A percentile compares a stretch with the other conserved stretches of the same genome.
Evolutionary conservation across 2,888 invertebrate genomes (phyloP).

Genomic region (Altica lythri): DNA sequence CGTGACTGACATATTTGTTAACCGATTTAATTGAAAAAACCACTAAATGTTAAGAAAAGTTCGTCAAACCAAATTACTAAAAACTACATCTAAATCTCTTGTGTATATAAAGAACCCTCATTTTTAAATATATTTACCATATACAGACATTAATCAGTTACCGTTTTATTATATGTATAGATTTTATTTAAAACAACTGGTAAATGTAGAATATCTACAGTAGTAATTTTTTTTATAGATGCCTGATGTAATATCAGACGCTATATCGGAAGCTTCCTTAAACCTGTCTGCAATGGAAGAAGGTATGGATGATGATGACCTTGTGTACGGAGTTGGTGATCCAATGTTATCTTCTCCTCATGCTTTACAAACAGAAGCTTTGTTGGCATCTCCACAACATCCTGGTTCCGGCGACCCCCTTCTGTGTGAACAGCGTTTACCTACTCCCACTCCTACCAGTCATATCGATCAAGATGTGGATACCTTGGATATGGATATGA

Average conservation of each 20-base stretch:
- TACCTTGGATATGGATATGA: conserved; percentile 62
- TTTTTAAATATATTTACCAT: too few species aligned
- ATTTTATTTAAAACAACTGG: too few species aligned
- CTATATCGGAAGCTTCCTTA: conserved; percentile 58
- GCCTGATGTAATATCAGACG: conserved; percentile 58
- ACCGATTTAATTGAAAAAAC: too few species aligned
- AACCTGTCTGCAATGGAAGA: conserved; percentile 69
- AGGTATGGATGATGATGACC: conserved; percentile 59
- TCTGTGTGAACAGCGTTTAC: conserved; percentile 58
- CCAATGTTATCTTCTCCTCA: conserved; percentile 60
- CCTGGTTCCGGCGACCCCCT: conserved; percentile 67
- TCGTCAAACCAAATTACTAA: too few species aligned
- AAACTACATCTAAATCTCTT: too few species aligned
- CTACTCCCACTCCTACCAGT: conserved; percentile 58
- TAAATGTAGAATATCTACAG: too few species aligned
- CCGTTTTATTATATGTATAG: too few species aligned
- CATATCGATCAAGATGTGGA: conserved; percentile 60
- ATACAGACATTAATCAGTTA: too few species aligned
- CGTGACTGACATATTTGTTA: too few species aligned
- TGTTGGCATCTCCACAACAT: conserved; percentile 64
- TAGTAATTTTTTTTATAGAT: conserved; percentile 47
- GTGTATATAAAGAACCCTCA: too few species aligned
- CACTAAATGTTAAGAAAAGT: too few species aligned
- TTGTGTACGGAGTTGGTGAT: conserved; percentile 56
- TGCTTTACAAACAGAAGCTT: conserved; percentile 65